A percentile compares a stretch with the other conserved stretches of the same genome.
Evolutionary conservation across 2,888 invertebrate genomes (phyloP).

Genomic region (Drepanosiphum platanoidis): DNA sequence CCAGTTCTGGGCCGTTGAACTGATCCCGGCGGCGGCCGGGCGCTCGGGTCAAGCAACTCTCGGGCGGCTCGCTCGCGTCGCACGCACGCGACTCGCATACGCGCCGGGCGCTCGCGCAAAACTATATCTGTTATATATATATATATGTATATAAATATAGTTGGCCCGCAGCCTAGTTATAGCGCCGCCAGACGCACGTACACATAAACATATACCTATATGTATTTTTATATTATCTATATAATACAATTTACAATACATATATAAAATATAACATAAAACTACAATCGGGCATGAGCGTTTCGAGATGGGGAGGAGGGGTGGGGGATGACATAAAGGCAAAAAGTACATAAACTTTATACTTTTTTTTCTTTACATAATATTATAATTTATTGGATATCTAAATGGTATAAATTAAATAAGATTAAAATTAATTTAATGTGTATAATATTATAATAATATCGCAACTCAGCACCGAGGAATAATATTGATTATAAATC

Average conservation of each 20-base stretch:
- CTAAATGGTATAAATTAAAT: too few relatives aligned
- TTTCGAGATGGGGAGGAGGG: too few relatives aligned
- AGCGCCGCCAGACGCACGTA: neutral
- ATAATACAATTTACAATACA: constrained; percentile 3
- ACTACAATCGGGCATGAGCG: too few relatives aligned
- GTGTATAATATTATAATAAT: too few relatives aligned
- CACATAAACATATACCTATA: neutral
- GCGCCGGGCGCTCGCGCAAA: neutral
- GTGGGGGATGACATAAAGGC: too few relatives aligned
- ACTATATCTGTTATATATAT: neutral
- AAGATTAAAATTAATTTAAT: too few relatives aligned
- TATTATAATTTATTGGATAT: too few relatives aligned
- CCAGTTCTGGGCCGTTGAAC: constrained; percentile 63
- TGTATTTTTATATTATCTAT: neutral
- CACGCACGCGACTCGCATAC: neutral
- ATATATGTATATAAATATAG: neutral
- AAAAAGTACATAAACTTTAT: too few relatives aligned
- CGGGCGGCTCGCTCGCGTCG: constrained; percentile 56
- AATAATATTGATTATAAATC: too few relatives aligned
- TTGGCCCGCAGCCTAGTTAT: constrained; percentile 62
- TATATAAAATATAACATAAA: too few relatives aligned
- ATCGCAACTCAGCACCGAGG: too few relatives aligned
- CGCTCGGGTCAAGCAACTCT: constrained; percentile 63
- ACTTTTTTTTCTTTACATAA: too few relatives aligned
- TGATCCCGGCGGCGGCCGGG: constrained; percentile 64